A percentile compares a stretch with the other conserved stretches of the same genome.
Conservation (phyloP, 2,797 vertebrate genomes). For the Sebastes taczanowskii region DNA sequence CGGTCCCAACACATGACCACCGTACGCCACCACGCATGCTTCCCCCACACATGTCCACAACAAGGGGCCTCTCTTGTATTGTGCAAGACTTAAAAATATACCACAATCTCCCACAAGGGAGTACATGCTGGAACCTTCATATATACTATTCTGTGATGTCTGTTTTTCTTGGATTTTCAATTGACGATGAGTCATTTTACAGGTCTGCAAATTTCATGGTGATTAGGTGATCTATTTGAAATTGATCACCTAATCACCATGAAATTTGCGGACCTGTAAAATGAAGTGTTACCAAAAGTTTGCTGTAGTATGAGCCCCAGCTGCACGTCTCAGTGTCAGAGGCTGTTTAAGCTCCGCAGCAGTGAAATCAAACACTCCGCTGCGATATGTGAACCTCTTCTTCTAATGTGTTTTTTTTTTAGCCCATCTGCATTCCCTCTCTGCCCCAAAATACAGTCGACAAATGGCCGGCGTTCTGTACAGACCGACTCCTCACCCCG, state of each 20-base stretch:
- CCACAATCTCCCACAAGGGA: background rate
- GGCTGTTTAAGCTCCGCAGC: constrained; percentile 10
- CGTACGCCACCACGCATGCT: no score
- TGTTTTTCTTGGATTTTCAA: background rate
- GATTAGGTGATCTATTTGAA: no score
- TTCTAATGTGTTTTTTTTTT: background rate
- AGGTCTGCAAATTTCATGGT: no score
- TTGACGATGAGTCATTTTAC: no score
- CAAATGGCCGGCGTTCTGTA: constrained; percentile 59
- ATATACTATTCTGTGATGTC: background rate
- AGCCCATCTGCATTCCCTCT: constrained; percentile 33
- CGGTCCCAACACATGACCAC: no score
- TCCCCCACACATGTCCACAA: no score
- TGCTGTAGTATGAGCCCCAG: background rate
- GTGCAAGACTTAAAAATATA: no score
- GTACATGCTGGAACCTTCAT: background rate
- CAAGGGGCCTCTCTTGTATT: no score
- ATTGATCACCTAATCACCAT: no score
- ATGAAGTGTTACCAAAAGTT: no score
- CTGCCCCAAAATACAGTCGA: constrained; percentile 49
- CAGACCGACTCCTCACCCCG: constrained; percentile 33
- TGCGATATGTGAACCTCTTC: background rate
- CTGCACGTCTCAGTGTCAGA: constrained; percentile 2
- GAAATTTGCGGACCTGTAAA: no score
- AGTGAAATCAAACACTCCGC: constrained; percentile 36